Evolutionary conservation across 2,113 vertebrate genomes (phyloP).

Genomic region (Charina bottae): DNA sequence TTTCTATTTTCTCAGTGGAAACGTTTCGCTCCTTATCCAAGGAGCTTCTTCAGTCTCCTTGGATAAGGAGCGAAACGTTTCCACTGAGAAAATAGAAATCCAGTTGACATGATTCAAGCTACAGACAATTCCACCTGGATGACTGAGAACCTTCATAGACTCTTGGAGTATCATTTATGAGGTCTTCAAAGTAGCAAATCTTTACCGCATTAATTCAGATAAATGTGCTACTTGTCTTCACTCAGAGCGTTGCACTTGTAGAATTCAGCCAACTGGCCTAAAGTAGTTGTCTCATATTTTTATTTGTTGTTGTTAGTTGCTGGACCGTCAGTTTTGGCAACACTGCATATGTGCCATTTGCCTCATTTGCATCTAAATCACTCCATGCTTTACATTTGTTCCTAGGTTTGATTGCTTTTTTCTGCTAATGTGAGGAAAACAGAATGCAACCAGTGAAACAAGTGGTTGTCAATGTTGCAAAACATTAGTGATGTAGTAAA

Average conservation of each 20-base stretch:
- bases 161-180: not conserved
- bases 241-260: constrained; percentile 45
- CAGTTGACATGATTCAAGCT: no score
- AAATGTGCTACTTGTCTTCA: constrained; percentile 19
- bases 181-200: constrained; percentile 3
- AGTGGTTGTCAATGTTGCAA: constrained; percentile 43
- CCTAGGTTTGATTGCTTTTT: constrained; percentile 17
- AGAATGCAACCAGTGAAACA: constrained; percentile 32
- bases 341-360: constrained; percentile 19
- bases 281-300: constrained; percentile 18
- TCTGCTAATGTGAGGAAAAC: constrained; percentile 32
- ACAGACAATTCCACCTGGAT: no score
- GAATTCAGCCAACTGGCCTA: constrained; percentile 39
- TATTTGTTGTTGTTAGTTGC: constrained; percentile 42
- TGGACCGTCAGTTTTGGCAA: constrained; percentile 39
- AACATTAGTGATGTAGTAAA: constrained; percentile 22
- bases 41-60: no score
- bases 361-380: constrained; percentile 43
- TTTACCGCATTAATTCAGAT: not conserved
- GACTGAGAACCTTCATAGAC: no score
- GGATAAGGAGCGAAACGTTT: no score
- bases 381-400: constrained; percentile 47
- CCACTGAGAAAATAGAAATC: no score
- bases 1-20: no score
- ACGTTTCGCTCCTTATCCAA: no score